Base-by-base conservation (phyloP, 2,888 invertebrate genomes). In the Scaptomyza flava region DNA sequence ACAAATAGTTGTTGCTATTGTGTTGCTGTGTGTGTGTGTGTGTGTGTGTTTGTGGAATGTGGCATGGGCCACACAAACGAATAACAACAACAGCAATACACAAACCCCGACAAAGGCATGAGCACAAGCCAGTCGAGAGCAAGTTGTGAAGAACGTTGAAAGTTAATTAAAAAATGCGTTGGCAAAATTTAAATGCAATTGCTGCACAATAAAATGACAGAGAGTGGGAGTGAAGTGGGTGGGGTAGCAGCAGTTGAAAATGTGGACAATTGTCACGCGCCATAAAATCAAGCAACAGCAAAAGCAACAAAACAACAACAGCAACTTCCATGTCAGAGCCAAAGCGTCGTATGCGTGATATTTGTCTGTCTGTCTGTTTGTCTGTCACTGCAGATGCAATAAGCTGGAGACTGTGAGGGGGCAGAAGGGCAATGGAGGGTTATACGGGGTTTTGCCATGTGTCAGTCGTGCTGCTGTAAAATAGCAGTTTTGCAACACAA, bases 111-210 rank as follows among this genome's bases (percentile, higher is more conserved):
- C 50, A 60, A 47, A 47, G 43, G 51, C 31, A 27, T 20, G 46
- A 64, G 74, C 70, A 54, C 71, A 65, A 62, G 74, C 62, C 62
- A 53, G 59, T 41, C 54, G 50, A 41, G 54, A 64, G 38, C 48
- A 56, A 23, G 17, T 52, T 64, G 58, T 52, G 45, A 51, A 51
- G 45, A 51, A 51, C 52, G 77, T 46, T 65, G 64, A 72, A 81
- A 69, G 81, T 89, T 84, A 89, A 84, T 89, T 84, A 84, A 88
- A 78, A 87, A 88, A 88, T 86, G 81, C 84, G 81, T 75, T 72
- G 68, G 87, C 87, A 68, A 68, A 88, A 84, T 87, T 87, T 78
- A 89, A 84, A 84, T 86, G 89, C 87, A 84, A 87, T 84, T 87
- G 85, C 81, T 54, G 72, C 56, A 88, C 89, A 87, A 89, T 81